Percentiles rank a stretch among this genome's conserved stretches.
These are phyloP conservation scores for Nymphalis io DNA, from an alignment of 1,140 invertebrate genomes.

Conservation along the genomic window DNA sequence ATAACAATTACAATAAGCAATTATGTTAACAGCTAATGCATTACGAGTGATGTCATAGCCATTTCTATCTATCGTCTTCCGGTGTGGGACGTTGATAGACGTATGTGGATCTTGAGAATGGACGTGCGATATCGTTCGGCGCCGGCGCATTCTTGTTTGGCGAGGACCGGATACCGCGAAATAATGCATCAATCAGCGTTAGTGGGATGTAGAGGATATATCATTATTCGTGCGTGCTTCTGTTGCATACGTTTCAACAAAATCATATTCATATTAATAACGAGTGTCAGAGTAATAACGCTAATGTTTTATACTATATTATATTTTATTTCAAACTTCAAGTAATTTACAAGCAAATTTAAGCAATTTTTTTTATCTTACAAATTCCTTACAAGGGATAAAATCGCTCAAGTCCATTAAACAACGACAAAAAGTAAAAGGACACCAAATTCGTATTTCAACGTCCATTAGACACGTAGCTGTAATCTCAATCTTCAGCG, in stretches of 20 bases:
- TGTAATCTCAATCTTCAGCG: slow-evolving; percentile 41
- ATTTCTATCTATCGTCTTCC: slow-evolving; percentile 38
- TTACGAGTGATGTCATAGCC: slow-evolving; percentile 24
- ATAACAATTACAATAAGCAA: slow-evolving; percentile 20
- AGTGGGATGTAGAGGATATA: slow-evolving; percentile 11
- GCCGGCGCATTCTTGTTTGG: slow-evolving; percentile 29
- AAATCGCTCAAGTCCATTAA: slow-evolving; percentile 43
- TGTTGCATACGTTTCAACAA: neutral
- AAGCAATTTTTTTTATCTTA: neutral
- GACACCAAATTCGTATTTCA: slow-evolving; percentile 49
- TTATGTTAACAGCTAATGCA: slow-evolving; percentile 18
- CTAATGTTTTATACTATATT: too few species aligned
- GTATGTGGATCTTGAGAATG: slow-evolving; percentile 33
- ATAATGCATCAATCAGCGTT: slow-evolving; percentile 1
- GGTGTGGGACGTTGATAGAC: slow-evolving; percentile 34
- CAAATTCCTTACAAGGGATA: slow-evolving; percentile 38
- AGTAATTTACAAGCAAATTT: too few species aligned
- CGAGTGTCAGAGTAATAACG: too few species aligned
- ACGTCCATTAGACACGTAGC: slow-evolving; percentile 51
- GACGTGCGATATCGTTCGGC: slow-evolving; percentile 26
- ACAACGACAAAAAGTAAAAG: slow-evolving; percentile 42
- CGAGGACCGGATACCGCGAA: slow-evolving; percentile 19
- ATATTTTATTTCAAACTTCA: too few species aligned
- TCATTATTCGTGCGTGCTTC: neutral
- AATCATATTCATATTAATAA: neutral